Conservation (phyloP, 2,113 vertebrate genomes). For the Nasalis larvatus region DNA sequence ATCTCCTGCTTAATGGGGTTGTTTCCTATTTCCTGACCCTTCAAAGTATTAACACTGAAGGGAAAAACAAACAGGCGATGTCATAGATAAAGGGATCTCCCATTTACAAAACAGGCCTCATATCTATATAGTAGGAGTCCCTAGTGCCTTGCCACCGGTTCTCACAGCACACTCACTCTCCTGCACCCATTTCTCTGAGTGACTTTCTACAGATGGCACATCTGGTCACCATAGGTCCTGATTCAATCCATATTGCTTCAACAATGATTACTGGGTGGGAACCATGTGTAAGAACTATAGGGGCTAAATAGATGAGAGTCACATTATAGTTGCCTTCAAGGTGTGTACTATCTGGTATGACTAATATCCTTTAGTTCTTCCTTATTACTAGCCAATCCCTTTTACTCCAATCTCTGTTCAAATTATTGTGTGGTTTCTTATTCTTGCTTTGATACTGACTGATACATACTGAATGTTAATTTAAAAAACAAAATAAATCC, state of each 20-base stretch:
- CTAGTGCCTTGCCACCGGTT: neutral
- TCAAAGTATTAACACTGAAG: slow-evolving; percentile 6
- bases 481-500: neutral
- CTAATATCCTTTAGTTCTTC: neutral
- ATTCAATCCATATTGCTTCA: neutral
- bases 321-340: neutral
- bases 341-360: neutral
- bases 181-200: neutral
- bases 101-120: neutral
- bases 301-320: neutral
- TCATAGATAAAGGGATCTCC: slow-evolving; percentile 2
- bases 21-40: slow-evolving; percentile 42
- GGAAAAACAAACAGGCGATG: slow-evolving; percentile 10
- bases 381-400: neutral
- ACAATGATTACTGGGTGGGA: neutral
- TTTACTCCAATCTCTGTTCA: neutral
- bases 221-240: neutral
- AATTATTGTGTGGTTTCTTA: neutral
- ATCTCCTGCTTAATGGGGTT: neutral
- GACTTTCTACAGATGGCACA: neutral
- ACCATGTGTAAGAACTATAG: neutral
- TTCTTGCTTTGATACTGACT: neutral
- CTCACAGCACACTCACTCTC: rapidly evolving
- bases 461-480: neutral
- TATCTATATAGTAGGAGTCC: neutral